phyloP scores from a whole-genome alignment of 2,113 vertebrate genomes.

The Hassar affinis region DNA sequence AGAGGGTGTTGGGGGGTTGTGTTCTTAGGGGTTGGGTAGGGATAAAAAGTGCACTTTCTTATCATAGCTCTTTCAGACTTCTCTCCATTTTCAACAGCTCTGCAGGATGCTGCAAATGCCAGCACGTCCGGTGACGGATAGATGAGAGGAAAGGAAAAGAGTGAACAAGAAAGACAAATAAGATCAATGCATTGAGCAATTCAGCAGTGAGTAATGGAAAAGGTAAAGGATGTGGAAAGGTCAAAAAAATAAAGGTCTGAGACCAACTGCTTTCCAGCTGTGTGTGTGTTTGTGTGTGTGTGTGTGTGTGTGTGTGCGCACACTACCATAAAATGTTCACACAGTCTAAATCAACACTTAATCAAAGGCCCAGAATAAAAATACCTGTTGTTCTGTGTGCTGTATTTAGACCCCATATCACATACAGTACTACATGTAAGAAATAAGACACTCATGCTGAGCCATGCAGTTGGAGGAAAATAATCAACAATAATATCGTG shows the following conservation, averaged over 20 bases:
- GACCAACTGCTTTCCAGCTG: slow-evolving; percentile 28
- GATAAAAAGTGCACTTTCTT: slow-evolving; percentile 1
- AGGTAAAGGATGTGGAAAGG: slow-evolving; percentile 46
- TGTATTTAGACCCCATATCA: background rate
- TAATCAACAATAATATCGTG: background rate
- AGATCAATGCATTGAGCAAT: slow-evolving; percentile 36
- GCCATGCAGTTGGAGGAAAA: background rate
- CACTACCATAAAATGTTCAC: background rate
- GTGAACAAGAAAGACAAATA: background rate
- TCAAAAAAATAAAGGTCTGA: slow-evolving; percentile 44
- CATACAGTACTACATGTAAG: background rate
- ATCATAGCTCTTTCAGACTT: slow-evolving; percentile 12
- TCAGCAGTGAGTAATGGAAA: slow-evolving; percentile 17
- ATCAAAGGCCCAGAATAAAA: background rate
- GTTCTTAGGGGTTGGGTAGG: too few relatives aligned
- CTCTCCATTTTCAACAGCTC: slow-evolving; percentile 14
- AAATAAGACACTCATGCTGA: background rate
- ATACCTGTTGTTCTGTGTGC: background rate
- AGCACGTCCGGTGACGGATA: background rate
- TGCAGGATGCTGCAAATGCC: slow-evolving; percentile 41
- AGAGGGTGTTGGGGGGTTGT: too few relatives aligned
- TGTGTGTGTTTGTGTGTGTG: slow-evolving; percentile 21
- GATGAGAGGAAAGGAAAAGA: slow-evolving; percentile 24
- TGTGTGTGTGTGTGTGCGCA: background rate
- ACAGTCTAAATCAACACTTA: background rate